Evolutionary conservation across 2,113 vertebrate species (phyloP), one percentile per base, ranked within the genome.

Genomic region (Lepus europaeus): DNA sequence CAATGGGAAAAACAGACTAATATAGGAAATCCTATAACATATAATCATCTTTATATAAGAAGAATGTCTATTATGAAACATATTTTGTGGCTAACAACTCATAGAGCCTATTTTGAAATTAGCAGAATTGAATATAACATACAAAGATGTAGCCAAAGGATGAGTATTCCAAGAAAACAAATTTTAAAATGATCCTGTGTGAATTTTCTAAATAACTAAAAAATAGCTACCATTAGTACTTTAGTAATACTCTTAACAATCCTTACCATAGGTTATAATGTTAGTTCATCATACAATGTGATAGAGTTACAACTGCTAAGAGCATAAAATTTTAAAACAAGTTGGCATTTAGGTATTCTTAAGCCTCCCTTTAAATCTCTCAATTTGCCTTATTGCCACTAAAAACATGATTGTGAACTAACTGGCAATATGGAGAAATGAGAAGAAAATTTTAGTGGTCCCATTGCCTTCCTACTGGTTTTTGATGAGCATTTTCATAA

Each of bases 401-500:
- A 39, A 81, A 83, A 82, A 73, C 72, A 51, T 9, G n/a, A 8
- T 69, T 90, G 9, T 76, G 23, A 78, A 53, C 17, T 87, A 39
- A 78, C 5, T 64, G n/a, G 49, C 53, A 90, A 23, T 45, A 76
- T 61, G 9, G 31, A 53, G 59, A 87, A 69, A 79, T 20, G 19
- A 72, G 87, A 86, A 90, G 1, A 2, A 77, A 89, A 94, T 73
- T 36, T 16, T 11, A 36, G 5, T 25, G 51, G 9, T 25, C 23
- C 76, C 11, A 31, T 9, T 70, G 66, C 16, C 6, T 59, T 82
- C n/a, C 0, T 56, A 16, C 0, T 61, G 68, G 36, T 10, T 73
- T 94, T 77, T 83, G 76, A 45, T 90, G 70, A 95, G 17, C 76
- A 83, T 36, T 78, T 94, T 89, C 56, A 73, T 66, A 80, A 27